Evolutionary conservation across 2,113 vertebrate species (phyloP).

Genomic region (Apeltes quadracus): DNA sequence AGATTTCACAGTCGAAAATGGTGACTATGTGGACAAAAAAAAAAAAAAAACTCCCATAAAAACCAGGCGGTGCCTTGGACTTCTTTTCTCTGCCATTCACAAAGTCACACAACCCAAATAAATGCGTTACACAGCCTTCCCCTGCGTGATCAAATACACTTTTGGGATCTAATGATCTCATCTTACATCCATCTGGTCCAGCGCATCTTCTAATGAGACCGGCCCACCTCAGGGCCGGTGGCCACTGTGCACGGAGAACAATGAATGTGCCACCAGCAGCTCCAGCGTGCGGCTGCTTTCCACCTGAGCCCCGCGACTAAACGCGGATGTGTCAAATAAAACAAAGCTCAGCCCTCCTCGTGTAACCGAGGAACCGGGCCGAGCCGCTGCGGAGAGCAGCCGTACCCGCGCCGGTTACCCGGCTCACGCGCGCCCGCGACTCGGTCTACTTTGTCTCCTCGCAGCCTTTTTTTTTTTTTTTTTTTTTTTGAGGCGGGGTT

Average conservation of each 20-base stretch:
- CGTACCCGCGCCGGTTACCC: conserved; percentile 29
- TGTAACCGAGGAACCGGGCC: conserved; percentile 11
- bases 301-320: conserved; percentile 54
- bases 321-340: conserved; percentile 38
- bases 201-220: conserved; percentile 24
- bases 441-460: conserved; percentile 65
- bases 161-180: neutral
- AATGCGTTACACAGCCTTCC: neutral
- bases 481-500: conserved; percentile 14
- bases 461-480: no score
- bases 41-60: neutral
- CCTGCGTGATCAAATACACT: neutral
- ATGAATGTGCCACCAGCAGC: conserved; percentile 65
- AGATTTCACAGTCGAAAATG: neutral
- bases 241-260: conserved; percentile 69
- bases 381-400: conserved; percentile 8
- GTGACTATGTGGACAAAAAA: neutral
- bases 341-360: neutral
- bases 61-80: neutral
- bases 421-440: conserved; percentile 33
- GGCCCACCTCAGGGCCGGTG: conserved; percentile 52
- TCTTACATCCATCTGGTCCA: conserved; percentile 4
- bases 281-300: conserved; percentile 65
- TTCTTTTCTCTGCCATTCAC: conserved; percentile 47
- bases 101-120: conserved; percentile 41